Base-by-base conservation (phyloP, 2,888 invertebrate species). In the Gari tellinella region DNA sequence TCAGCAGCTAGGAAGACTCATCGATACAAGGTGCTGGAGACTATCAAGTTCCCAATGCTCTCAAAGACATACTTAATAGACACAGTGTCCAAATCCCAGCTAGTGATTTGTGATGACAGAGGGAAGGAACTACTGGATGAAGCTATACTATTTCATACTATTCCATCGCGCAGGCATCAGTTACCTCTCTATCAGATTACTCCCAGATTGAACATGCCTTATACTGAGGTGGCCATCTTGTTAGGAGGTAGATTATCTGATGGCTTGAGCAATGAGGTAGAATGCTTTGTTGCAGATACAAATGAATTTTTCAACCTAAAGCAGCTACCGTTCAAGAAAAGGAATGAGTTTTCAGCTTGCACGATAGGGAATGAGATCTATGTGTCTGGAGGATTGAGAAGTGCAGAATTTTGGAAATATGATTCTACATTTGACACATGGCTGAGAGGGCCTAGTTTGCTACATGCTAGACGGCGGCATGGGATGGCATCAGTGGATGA, bases 381-480 rank as follows among this genome's bases (percentile, higher is more conserved):
- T 69, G 88, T 89, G 5, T 87, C 88, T 3, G 89, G 89, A 4
- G 89, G 89, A 1, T 69, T 89, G 25, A 75, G 89, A 41, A 89
- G 89, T 68, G 81, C 86, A 8, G 89, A 89, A 67, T 86, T 89
- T 55, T 89, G 89, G 89, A 89, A 89, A 66, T 89, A 87, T 78
- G 88, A 88, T 64, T 81, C 86, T 5, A 77, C 83, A 0, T 89
- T 89, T 68, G 88, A 88, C 26, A 84, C 85, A 7, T 89, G 89
- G 89, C 58, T 87, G 15, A 77, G 85, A 37, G 89, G 89, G 5
- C 80, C 85, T 14, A 85, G 82, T 67, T 72, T 89, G 74, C 72
- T 83, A 25, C 86, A 86, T 61, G 86, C 89, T 23, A 57, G 89
- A 25, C 67, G 89, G 25, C 76, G 89, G 8, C 89, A 89, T 78